Evolutionary conservation across 2,797 vertebrate species (phyloP), one percentile per base, ranked within the genome.

Genomic region (Sebastes matsubarae): DNA sequence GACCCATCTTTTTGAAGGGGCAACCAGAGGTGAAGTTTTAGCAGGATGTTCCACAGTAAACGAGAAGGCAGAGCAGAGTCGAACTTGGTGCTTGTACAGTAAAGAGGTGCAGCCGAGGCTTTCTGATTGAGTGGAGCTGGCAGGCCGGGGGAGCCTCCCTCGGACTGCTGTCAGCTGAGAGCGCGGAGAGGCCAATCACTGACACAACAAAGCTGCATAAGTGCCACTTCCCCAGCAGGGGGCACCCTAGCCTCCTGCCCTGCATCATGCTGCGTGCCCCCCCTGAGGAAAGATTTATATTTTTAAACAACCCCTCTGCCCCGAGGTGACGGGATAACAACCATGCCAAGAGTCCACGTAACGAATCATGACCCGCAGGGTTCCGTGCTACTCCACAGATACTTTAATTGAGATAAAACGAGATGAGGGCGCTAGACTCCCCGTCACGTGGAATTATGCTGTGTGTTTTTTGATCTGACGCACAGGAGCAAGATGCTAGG

Each of bases 201-300:
- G 95, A 95, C 94, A 95, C 36, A 85, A 93, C 81, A 86, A 90
- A 88, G 91, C 88, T 87, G 77, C 87, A 27, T 50, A 88, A 88
- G 93, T 92, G 95, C 95, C 95, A 90, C 86, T 95, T 92, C 86
- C 95, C 95, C 97, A 96, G 96, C 96, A 98, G 97, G 97, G 96
- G 96, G 96, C 96, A 82, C 94, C 92, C 87, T 86, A 81, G 88
- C 83, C 60, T 89, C 93, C 94, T 93, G 88, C 92, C 89, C 87
- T 70, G 83, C 84, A 73, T 88, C 87, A 88, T 72, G 88, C 91
- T 92, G 92, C 3, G 87, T 55, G 29, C 67, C 81, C 72, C 92
- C 89, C 91, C 81, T 46, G 52, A 94, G 91, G 90, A 87, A 91
- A 92, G 91, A 93, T 94, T 95, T 94, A 90, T 89, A 93, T 94